These are phyloP conservation scores for Mallotus villosus DNA, from an alignment of 2,797 vertebrate species.

Conservation along the genomic window DNA sequence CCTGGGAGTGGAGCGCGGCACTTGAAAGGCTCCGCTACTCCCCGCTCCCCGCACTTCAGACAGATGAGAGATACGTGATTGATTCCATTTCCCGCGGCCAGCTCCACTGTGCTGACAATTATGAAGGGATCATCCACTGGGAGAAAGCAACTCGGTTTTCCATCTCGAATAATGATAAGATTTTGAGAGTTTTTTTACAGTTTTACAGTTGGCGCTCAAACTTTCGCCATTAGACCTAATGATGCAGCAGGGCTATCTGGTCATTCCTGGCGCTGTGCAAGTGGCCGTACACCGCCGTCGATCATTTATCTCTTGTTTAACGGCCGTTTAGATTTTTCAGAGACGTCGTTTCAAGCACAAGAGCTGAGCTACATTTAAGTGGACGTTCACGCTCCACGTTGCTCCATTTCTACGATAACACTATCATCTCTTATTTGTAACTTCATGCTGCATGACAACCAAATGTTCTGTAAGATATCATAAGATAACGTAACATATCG, in stretches of 20 bases:
- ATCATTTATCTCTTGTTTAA: background rate
- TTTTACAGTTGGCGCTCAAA: conserved; percentile 49
- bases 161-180: conserved; percentile 49
- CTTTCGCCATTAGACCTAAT: conserved; percentile 49
- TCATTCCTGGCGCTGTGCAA: conserved; percentile 24
- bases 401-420: no score
- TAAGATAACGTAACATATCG: no score
- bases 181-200: conserved; percentile 22
- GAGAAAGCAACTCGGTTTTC: conserved; percentile 46
- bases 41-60: conserved; percentile 47
- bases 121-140: conserved; percentile 45
- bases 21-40: conserved; percentile 19
- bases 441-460: no score
- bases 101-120: conserved; percentile 52
- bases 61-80: conserved; percentile 55
- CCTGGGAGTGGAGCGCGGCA: conserved; percentile 43
- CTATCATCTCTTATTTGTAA: no score
- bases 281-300: conserved; percentile 1
- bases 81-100: conserved; percentile 55
- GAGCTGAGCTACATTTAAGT: background rate
- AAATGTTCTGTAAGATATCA: no score
- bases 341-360: background rate
- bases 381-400: background rate
- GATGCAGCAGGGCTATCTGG: conserved; percentile 35
- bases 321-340: background rate